phyloP scores from a whole-genome alignment of 2,888 invertebrate genomes.

The Baronia brevicornis region DNA sequence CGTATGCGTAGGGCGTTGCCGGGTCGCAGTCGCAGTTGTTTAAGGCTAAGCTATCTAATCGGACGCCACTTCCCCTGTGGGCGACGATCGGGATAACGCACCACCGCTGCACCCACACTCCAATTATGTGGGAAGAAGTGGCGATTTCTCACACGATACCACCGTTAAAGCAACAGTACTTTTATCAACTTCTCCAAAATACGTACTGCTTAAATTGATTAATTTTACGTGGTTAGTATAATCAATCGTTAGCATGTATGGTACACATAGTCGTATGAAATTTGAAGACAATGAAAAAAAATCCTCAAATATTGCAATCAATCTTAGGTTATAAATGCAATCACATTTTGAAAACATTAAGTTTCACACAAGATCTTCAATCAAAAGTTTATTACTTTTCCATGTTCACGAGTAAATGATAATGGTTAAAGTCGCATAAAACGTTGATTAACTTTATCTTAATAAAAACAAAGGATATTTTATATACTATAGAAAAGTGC shows the following conservation, averaged over 20 bases:
- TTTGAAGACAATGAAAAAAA: not conserved
- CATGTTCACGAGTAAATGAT: conserved; percentile 15
- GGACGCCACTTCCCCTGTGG: conserved; percentile 64
- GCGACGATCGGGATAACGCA: conserved; percentile 67
- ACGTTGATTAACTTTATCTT: conserved; percentile 9
- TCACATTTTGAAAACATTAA: conserved; percentile 17
- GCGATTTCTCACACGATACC: conserved; percentile 61
- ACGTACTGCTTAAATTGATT: no score
- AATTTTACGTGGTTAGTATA: no score
- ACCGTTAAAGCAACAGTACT: conserved; percentile 55
- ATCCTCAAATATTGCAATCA: conserved; percentile 13
- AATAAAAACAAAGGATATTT: conserved; percentile 34
- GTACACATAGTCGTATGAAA: no score
- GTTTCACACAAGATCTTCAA: no score
- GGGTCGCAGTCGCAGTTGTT: conserved; percentile 53
- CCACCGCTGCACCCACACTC: conserved; percentile 67
- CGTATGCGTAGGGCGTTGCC: conserved; percentile 39
- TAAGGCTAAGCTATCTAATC: conserved; percentile 62
- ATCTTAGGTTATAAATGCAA: conserved; percentile 20
- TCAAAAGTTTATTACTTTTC: conserved; percentile 29
- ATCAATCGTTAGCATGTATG: no score
- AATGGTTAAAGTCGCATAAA: conserved; percentile 20
- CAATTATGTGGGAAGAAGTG: conserved; percentile 74
- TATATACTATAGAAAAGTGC: conserved; percentile 59
- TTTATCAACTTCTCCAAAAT: no score